phyloP scores from a whole-genome alignment of 2,113 vertebrate species.

The Dipodomys merriami region DNA sequence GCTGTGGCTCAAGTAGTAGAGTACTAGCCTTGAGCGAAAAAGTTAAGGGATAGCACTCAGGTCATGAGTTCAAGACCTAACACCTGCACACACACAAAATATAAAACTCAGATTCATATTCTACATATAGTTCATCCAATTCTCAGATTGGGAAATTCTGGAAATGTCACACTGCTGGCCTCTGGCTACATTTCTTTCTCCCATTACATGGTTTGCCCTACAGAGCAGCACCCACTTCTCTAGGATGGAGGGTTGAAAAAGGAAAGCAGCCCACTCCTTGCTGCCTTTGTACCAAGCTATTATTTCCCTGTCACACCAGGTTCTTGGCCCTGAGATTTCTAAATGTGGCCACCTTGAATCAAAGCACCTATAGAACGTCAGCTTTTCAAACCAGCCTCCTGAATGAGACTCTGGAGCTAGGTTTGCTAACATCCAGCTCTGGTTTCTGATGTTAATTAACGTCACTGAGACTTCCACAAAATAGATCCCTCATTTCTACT shows the following conservation, averaged over 20 bases:
- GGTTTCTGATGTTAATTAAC: constrained; percentile 48
- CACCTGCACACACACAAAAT: no score
- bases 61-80: no score
- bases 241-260: not conserved
- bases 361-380: constrained; percentile 4
- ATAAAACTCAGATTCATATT: no score
- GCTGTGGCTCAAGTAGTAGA: no score
- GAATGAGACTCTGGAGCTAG: constrained; percentile 41
- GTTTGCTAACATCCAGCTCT: constrained; percentile 9
- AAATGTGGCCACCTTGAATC: constrained; percentile 64
- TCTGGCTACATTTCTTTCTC: not conserved
- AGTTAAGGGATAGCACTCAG: no score
- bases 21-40: no score
- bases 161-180: not conserved
- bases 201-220: not conserved
- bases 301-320: not conserved
- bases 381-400: constrained; percentile 48
- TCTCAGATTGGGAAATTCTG: not conserved
- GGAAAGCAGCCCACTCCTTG: not conserved
- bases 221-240: no score
- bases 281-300: not conserved
- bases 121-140: not conserved
- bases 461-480: constrained; percentile 26
- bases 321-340: constrained; percentile 24
- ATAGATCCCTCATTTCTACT: not conserved